These are phyloP conservation scores for Crotophaga sulcirostris DNA, from an alignment of 2,113 vertebrate species.

Conservation along the genomic window DNA sequence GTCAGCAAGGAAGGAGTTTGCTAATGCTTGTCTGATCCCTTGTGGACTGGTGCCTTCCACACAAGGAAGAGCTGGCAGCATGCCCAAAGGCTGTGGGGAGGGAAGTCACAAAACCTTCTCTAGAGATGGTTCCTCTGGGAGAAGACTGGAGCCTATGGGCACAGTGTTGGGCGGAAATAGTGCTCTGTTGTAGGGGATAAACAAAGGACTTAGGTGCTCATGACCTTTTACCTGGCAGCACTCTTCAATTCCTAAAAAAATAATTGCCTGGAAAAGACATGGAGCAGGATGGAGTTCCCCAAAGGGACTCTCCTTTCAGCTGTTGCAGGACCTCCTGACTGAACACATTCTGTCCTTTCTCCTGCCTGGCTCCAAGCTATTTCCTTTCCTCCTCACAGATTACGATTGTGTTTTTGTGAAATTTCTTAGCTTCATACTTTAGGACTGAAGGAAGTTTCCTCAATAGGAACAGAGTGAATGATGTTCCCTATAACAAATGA, in stretches of 20 bases:
- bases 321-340: neutral
- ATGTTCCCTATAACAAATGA: neutral
- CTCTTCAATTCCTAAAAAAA: neutral
- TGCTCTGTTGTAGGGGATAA: neutral
- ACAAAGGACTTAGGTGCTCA: neutral
- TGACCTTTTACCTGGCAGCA: neutral
- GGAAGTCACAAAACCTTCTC: neutral
- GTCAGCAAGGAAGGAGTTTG: neutral
- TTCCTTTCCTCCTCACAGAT: neutral
- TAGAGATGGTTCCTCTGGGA: neutral
- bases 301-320: neutral
- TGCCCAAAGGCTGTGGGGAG: neutral
- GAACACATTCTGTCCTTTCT: neutral
- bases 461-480: neutral
- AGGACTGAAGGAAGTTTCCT: neutral
- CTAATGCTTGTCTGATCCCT: neutral
- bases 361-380: neutral
- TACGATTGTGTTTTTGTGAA: neutral
- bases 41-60: rapidly evolving
- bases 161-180: neutral
- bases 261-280: neutral
- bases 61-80: neutral
- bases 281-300: neutral
- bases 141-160: neutral
- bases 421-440: neutral